Evolutionary conservation across 2,797 vertebrate species (phyloP).

Genomic region (Acomys russatus): DNA sequence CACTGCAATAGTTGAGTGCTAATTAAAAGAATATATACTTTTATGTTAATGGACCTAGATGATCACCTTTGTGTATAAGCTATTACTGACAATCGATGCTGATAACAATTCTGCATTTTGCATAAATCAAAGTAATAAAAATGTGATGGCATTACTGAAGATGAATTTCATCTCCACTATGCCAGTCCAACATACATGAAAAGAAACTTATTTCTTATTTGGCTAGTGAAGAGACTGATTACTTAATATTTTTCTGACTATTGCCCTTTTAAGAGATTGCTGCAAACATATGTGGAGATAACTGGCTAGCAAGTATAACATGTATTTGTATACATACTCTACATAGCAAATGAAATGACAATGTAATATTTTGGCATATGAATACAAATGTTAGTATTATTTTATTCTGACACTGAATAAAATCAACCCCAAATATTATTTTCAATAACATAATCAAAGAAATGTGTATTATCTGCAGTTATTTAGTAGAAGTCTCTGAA

Average conservation of each 20-base stretch:
- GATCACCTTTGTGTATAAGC: background rate
- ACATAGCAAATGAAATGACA: background rate
- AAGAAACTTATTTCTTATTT: background rate
- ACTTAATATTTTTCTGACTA: background rate
- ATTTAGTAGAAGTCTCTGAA: background rate
- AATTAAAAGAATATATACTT: constrained; percentile 24
- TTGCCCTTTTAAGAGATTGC: background rate
- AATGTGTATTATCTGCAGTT: background rate
- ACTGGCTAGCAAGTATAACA: background rate
- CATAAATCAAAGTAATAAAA: background rate
- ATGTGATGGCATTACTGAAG: background rate
- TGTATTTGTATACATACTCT: background rate
- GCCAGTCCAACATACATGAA: background rate
- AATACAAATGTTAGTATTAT: background rate
- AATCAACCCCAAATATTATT: background rate
- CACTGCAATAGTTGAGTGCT: background rate
- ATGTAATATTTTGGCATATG: background rate
- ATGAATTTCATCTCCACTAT: background rate
- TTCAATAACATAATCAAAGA: background rate
- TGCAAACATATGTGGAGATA: background rate
- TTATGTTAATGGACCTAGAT: background rate
- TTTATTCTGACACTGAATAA: constrained; percentile 39
- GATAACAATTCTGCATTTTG: background rate
- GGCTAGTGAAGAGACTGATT: background rate
- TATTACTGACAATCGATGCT: background rate